Evolutionary conservation across 2,113 vertebrate genomes (phyloP), one percentile per base, ranked within the genome.

Genomic region (Ailuropoda melanoleuca): DNA sequence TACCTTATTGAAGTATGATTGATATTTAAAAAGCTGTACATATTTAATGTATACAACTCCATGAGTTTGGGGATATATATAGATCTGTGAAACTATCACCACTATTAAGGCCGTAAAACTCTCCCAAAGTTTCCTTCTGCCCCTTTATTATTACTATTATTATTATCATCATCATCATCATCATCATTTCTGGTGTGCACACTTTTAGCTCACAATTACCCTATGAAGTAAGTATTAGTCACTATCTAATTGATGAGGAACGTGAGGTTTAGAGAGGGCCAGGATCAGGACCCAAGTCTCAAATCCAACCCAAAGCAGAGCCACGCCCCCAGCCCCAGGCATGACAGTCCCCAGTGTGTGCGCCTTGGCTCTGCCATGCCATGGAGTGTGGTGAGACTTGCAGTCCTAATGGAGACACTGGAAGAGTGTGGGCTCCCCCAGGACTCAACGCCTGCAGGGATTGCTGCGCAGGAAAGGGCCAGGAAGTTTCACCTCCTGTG

Each of bases 291-390:
- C 24, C 6, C 5, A 77, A n/a, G 24, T 77, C 14, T 81, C 81
- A 8, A 31, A 48, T 3, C 1, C 6, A 43, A 46, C 4, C 8
- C 26, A 91, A 43, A 15, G 26, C 46, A 56, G 50, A 66, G 34
- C 9, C 87, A 82, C 0, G 0, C 2, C 13, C 43, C 53, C 3
- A 26, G 6, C 8, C 26, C 6, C 0, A 4, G 1, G 1, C 3
- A 3, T 2, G 3, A 55, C 48, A 18, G 24, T 43, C 29, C 58
- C 5, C 29, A 43, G 31, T 29, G 46, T 0, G 0, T 29, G 12
- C 26, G 70, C 19, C 23, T 84, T 56, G 81, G 24, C 19, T 24
- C 24, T 34, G 0, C 29, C 6, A 12, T 1, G 1, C 21, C 24
- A 0, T 2, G 1, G 21, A 72, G 21, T 1, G 43, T 4, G 11